Evolutionary conservation across 2,113 vertebrate species (phyloP).

Genomic region (Myodes glareolus): DNA sequence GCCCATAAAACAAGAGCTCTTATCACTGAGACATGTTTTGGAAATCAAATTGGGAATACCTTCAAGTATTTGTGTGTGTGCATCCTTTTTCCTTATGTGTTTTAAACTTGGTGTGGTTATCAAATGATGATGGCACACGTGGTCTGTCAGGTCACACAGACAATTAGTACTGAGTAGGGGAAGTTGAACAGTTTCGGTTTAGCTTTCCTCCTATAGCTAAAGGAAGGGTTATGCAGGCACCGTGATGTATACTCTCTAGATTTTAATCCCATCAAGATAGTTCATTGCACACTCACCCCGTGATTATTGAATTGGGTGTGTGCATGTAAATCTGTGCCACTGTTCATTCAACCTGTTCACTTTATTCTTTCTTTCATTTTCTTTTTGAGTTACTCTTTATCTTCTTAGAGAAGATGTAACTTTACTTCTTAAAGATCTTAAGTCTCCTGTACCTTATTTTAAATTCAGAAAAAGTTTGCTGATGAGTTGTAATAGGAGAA

Average conservation of each 20-base stretch:
- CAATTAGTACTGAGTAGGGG: background rate
- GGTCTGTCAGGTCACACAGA: background rate
- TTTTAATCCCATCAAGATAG: constrained; percentile 27
- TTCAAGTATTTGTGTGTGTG: background rate
- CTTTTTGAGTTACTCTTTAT: background rate
- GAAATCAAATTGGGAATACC: background rate
- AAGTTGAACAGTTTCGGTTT: constrained; percentile 43
- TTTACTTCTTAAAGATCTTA: background rate
- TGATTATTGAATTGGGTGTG: background rate
- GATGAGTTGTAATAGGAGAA: constrained; percentile 6
- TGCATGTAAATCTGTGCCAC: background rate
- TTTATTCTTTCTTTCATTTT: background rate
- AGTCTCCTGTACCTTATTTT: constrained; percentile 45
- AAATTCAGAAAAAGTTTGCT: constrained; percentile 54
- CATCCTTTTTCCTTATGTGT: background rate
- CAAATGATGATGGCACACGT: background rate
- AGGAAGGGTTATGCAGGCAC: background rate
- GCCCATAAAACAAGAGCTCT: too few species aligned
- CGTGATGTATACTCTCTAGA: background rate
- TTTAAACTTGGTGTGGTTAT: constrained; percentile 27
- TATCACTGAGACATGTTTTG: background rate
- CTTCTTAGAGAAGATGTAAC: background rate
- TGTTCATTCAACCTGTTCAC: background rate
- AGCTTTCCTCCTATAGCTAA: constrained; percentile 30
- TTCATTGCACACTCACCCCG: background rate